Conservation (phyloP, 2,113 vertebrate genomes). For the Lutjanus erythropterus region DNA sequence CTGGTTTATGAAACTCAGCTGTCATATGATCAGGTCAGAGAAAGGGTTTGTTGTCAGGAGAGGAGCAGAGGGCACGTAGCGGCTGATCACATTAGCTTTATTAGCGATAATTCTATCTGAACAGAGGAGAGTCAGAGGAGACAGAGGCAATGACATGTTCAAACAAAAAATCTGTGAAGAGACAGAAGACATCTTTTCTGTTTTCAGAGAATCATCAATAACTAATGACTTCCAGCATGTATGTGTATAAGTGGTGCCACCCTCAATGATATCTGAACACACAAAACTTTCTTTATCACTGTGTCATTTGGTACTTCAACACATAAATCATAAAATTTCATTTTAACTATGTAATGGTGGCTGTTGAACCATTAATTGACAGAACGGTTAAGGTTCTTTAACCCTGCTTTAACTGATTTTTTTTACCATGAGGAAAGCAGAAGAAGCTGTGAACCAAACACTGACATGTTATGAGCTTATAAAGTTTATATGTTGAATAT, state of each 20-base stretch:
- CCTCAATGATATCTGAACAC: not conserved
- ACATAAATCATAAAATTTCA: not conserved
- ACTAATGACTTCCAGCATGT: not conserved
- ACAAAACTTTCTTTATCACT: not conserved
- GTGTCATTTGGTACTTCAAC: not conserved
- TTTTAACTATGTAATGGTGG: not conserved
- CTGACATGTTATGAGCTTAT: not conserved
- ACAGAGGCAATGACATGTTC: not conserved
- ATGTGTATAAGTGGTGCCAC: not conserved
- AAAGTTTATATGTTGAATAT: not conserved
- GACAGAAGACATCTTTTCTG: not conserved
- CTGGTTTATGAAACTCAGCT: slow-evolving; percentile 45
- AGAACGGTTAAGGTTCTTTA: not conserved
- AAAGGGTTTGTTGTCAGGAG: slow-evolving; percentile 58
- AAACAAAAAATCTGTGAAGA: slow-evolving; percentile 17
- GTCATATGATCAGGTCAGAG: slow-evolving; percentile 64
- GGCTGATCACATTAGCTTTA: slow-evolving; percentile 65
- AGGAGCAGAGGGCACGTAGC: slow-evolving; percentile 43
- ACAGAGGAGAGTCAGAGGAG: slow-evolving; percentile 16
- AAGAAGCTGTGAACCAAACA: not conserved
- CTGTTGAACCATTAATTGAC: not conserved
- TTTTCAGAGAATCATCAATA: not conserved
- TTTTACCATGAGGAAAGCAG: not conserved
- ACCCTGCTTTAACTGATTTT: not conserved
- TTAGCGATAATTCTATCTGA: slow-evolving; percentile 59